Evolutionary conservation across 2,113 vertebrate genomes (phyloP).

Genomic region (Pongo pygmaeus): DNA sequence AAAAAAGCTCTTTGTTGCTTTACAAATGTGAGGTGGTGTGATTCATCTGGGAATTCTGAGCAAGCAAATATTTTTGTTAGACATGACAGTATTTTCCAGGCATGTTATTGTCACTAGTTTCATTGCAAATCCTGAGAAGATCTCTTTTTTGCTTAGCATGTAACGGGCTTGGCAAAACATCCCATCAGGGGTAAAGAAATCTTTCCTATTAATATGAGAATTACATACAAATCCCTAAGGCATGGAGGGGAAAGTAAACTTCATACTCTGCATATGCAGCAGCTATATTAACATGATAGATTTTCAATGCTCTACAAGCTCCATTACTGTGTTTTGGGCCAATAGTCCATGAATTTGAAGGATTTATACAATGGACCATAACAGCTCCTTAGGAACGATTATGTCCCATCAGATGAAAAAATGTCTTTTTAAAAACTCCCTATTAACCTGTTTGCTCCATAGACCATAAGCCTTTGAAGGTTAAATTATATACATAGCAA

Average conservation of each 20-base stretch:
- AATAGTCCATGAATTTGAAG: slow-evolving; percentile 79
- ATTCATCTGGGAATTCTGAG: slow-evolving; percentile 75
- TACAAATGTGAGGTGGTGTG: slow-evolving; percentile 65
- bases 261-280: slow-evolving; percentile 65
- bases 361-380: slow-evolving; percentile 83
- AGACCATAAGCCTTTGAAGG: slow-evolving; percentile 76
- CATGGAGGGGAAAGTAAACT: slow-evolving; percentile 59
- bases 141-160: neutral
- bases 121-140: slow-evolving; percentile 40
- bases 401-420: slow-evolving; percentile 79
- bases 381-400: slow-evolving; percentile 77
- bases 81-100: slow-evolving; percentile 58
- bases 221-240: slow-evolving; percentile 64
- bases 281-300: slow-evolving; percentile 74
- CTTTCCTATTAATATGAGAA: slow-evolving; percentile 55
- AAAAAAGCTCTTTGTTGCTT: slow-evolving; percentile 74
- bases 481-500: slow-evolving; percentile 79
- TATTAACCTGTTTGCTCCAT: slow-evolving; percentile 80
- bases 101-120: slow-evolving; percentile 53
- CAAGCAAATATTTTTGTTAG: slow-evolving; percentile 79
- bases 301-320: slow-evolving; percentile 70
- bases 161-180: slow-evolving; percentile 35
- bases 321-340: slow-evolving; percentile 75
- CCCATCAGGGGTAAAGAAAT: neutral
- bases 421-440: slow-evolving; percentile 78